Base-by-base conservation (phyloP, 2,888 invertebrate species). In the Plusia festucae region DNA sequence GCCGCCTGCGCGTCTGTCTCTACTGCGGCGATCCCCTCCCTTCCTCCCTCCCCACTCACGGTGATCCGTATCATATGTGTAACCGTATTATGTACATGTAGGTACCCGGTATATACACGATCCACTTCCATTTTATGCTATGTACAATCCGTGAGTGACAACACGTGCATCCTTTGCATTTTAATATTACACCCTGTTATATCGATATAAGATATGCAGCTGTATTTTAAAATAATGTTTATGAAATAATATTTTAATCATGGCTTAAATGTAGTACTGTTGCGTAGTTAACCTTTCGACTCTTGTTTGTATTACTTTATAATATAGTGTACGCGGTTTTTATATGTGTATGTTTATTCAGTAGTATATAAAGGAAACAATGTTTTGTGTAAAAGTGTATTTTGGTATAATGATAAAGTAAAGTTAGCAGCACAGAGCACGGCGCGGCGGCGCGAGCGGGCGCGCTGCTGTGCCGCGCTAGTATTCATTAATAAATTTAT, bases 331-430 rank as follows among this genome's bases (percentile, higher is more conserved):
- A 93, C 93, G 93, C 93, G 93, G 91, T 94, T 95, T 94, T 93
- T 94, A 94, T 94, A 94, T 95, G 93, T 94, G 94, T 94, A 95
- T 93, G 94, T 95, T 92, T 95, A 95, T 95, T 92, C 91, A 92
- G 93, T 95, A 95, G 94, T 91, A 90, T 90, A 89, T 90, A 90
- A 90, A 87, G 84, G 86, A 87, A 87, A 91, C 89, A 89, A 80
- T 93, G 92, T 93, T 92, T 81, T 94, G 93, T 92, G 93, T 91
- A 92, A 91, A 93, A 92, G 93, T 94, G 94, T 94, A 94, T 93
- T 92, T 91, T 93, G 91, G 92, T 91, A 93, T 91, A 85, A 74
- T 88, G 84, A 88, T 88, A 89, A 86, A 88, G 82, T 87, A 86
- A 87, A 82, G 63, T 75, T 83, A 85, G 85, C 82, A 79, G 88